phyloP scores from a whole-genome alignment of 2,113 vertebrate species.

The Clupea harengus region DNA sequence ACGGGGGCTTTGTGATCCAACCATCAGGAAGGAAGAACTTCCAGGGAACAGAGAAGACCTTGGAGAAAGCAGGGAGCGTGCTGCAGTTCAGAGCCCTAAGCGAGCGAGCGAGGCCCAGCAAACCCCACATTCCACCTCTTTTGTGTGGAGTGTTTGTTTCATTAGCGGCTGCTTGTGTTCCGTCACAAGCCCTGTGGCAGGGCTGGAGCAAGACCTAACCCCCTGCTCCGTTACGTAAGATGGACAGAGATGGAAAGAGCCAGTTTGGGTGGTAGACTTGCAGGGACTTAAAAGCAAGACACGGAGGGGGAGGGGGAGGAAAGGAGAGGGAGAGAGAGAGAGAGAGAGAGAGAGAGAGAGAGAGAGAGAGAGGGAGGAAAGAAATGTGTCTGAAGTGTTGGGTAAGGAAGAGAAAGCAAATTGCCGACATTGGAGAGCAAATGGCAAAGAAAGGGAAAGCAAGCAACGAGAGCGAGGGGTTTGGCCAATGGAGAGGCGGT shows the following conservation, averaged over 20 bases:
- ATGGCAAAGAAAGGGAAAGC: background rate
- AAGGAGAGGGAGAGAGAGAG: background rate
- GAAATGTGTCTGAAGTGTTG: background rate
- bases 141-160: constrained; percentile 4
- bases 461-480: background rate
- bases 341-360: background rate
- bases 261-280: no score
- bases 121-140: background rate
- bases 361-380: background rate
- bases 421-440: background rate
- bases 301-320: background rate
- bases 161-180: background rate
- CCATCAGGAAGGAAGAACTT: background rate
- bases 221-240: background rate
- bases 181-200: background rate
- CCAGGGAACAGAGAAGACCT: constrained; percentile 9
- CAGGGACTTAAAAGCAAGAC: background rate
- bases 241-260: background rate
- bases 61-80: background rate
- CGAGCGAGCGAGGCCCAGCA: background rate
- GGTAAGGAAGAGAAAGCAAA: background rate
- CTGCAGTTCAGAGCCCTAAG: background rate
- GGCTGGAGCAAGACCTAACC: background rate
- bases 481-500: constrained; percentile 48
- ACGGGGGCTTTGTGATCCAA: background rate